Base-by-base conservation (phyloP, 2,797 vertebrate species). In the Falco cherrug region DNA sequence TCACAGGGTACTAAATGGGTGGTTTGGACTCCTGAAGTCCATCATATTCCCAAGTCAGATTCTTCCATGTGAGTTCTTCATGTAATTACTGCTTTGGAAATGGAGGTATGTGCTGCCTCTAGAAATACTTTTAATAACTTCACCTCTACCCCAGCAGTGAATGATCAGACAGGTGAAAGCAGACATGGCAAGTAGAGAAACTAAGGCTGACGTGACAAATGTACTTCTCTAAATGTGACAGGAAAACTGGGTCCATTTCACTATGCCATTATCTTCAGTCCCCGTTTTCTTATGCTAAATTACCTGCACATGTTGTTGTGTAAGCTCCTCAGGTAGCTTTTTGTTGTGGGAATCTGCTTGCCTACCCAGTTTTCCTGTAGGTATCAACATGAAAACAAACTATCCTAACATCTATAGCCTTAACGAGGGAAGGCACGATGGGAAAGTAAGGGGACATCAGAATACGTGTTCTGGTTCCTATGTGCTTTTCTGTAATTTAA, bases 391-490 rank as follows among this genome's bases (percentile, higher is more conserved):
- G 6, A 51, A 86, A 78, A 65, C 16, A 67, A 91, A 37, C 6
- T 17, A 3, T 43, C 16, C 18, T 61, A 39, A 64, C 17, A 10
- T 74, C 16, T 64, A 21, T 5, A 53, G 29, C 10, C 26, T 71
- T 54, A 22, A 63, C 11, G 53, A 87, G 45, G 29, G 73, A 78
- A 63, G 33, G 15, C 18, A 43, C 11, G 7, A 9, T 25, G 15
- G 11, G n/a, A 70, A 89, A 64, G 16, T 9, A 45, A 87, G 7
- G 5, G 37, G 19, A 45, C 5, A 28, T 45, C 6, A 59, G 33
- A 81, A 35, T 28, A 13, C 0, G 1, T 4, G 15, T 67, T 71
- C 80, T 75, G 0, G 4, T 79, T 75, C 31, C 29, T 31, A 0
- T 63, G 28, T 59, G 48, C 9, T 77, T 68, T 79, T 88, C 29